Percentiles rank a stretch among this genome's conserved stretches.
These are phyloP conservation scores for Hepsetus odoe DNA, from an alignment of 2,113 vertebrate genomes.

Conservation along the genomic window DNA sequence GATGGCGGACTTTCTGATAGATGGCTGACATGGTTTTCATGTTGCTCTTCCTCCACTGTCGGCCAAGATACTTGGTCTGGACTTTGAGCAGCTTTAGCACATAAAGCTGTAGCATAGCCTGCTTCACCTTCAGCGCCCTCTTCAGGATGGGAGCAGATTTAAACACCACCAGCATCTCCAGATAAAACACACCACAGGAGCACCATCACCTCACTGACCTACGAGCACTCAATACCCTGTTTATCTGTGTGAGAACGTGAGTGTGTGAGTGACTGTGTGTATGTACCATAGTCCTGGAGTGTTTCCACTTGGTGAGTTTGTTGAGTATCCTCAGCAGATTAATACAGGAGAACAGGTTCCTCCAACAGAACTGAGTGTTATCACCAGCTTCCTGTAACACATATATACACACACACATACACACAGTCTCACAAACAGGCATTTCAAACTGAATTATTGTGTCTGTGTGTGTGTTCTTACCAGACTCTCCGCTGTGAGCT, in stretches of 20 bases:
- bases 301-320: constrained; percentile 99
- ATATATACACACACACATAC: constrained; percentile 29
- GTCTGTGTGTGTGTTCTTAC: constrained; percentile 68
- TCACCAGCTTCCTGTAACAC: constrained; percentile 91
- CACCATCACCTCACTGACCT: not conserved
- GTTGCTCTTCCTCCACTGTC: constrained; percentile 99
- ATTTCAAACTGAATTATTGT: too few relatives aligned
- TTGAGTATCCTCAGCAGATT: constrained; percentile 96
- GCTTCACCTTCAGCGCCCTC: constrained; percentile 96
- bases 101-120: constrained; percentile 99
- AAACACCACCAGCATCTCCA: constrained; percentile 97
- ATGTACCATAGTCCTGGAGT: constrained; percentile 96
- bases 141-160: constrained; percentile 99
- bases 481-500: constrained; percentile 96
- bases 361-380: constrained; percentile 98
- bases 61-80: constrained; percentile 95
- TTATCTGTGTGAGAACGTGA: not conserved
- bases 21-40: constrained; percentile 99
- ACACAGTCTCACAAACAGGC: not conserved
- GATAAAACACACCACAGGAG: not conserved
- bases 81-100: constrained; percentile 97
- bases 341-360: constrained; percentile 97
- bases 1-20: constrained; percentile 97
- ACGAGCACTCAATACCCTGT: not conserved
- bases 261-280: not conserved